Conservation (phyloP, 2,797 vertebrate genomes). For the Cyprinodon diabolis region DNA sequence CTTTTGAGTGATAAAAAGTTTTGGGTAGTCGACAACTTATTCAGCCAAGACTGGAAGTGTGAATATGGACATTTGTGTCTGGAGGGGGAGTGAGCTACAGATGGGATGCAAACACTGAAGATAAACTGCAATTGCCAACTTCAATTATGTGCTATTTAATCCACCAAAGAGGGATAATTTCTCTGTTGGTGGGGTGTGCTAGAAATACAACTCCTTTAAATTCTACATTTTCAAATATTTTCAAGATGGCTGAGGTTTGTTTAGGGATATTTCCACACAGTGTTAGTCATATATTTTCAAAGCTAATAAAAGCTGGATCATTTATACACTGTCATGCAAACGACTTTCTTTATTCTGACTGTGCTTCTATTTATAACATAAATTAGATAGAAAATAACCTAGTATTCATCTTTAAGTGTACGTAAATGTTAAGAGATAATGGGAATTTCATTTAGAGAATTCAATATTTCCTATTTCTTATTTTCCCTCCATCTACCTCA, state of each 20-base stretch:
- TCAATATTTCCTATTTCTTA: conserved; percentile 27
- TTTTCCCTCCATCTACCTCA: conserved; percentile 10
- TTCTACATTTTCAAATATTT: not conserved
- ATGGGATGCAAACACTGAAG: conserved; percentile 30
- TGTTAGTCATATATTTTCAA: not conserved
- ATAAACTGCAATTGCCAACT: conserved; percentile 32
- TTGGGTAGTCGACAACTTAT: conserved; percentile 44
- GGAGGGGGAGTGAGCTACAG: conserved; percentile 13
- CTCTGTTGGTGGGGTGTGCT: not conserved
- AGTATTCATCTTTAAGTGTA: conserved; percentile 6
- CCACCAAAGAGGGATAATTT: conserved; percentile 19
- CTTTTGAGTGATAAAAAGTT: conserved; percentile 33
- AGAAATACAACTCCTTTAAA: not conserved
- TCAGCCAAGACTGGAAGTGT: conserved; percentile 45
- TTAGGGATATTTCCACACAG: not conserved
- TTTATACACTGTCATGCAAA: not conserved
- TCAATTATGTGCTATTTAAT: conserved; percentile 31
- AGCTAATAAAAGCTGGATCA: not conserved
- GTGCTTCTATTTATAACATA: conserved; percentile 4
- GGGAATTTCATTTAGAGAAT: conserved; percentile 23
- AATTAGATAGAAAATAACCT: conserved; percentile 6
- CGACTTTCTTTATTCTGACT: not conserved
- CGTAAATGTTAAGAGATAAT: conserved; percentile 26
- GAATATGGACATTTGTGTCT: conserved; percentile 17
- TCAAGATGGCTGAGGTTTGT: not conserved